Conservation (phyloP, 2,797 vertebrate genomes). For the Synaphobranchus kaupii region DNA sequence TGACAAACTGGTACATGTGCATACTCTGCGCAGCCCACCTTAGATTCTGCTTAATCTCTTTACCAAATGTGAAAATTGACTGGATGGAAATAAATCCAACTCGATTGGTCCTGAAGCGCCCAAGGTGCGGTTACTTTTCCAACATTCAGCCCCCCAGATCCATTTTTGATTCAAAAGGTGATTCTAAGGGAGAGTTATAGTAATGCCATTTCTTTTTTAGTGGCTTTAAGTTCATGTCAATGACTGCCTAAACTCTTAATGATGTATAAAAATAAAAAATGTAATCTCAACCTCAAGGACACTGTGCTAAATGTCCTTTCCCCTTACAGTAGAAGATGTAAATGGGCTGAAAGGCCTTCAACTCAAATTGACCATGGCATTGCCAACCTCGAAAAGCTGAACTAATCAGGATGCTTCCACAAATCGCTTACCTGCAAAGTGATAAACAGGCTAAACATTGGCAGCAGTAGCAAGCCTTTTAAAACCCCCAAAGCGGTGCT, state of each 20-base stretch:
- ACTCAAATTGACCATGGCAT: background rate
- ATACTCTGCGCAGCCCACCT: conserved; percentile 46
- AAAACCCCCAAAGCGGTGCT: conserved; percentile 46
- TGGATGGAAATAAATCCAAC: background rate
- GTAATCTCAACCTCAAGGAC: background rate
- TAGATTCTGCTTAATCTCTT: conserved; percentile 62
- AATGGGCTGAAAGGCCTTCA: background rate
- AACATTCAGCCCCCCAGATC: background rate
- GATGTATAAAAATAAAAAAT: background rate
- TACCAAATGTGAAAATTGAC: conserved; percentile 10
- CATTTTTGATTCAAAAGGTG: background rate
- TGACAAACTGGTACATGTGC: conserved; percentile 63
- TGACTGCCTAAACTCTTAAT: background rate
- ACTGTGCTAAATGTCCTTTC: background rate
- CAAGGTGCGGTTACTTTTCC: background rate
- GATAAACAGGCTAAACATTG: background rate
- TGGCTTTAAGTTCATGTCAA: background rate
- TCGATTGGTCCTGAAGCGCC: background rate
- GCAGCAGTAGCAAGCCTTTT: conserved; percentile 41
- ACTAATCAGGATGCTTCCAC: background rate
- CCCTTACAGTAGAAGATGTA: background rate
- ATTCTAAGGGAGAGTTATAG: background rate
- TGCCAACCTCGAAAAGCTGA: background rate
- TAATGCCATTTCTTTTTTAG: background rate
- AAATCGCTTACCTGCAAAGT: background rate